Base-by-base conservation (phyloP, 1,140 invertebrate species). In the Forficula auricularia region DNA sequence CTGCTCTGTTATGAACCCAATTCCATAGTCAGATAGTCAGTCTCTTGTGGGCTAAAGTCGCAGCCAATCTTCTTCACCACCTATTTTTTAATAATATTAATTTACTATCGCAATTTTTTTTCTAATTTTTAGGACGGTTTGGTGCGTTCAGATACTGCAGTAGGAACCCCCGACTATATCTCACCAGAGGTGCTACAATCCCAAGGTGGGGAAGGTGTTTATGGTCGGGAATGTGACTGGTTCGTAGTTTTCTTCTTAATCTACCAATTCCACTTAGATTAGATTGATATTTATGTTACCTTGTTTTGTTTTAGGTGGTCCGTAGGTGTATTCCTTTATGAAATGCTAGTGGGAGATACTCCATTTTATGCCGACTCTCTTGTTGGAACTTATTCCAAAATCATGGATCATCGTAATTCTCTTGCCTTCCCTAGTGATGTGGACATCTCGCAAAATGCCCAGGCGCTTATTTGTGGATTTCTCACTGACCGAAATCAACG, bases 111-210 rank as follows among this genome's bases (percentile, higher is more conserved):
- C n/a, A n/a, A n/a, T n/a, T n/a, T n/a, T n/a, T n/a, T n/a, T n/a
- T n/a, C n/a, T n/a, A n/a, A n/a, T 40, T 50, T 55, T 38, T 47
- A 83, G 66, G 88, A 96, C 66, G 92, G 92, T 0, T 67, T 97
- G 49, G 91, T 98, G 12, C 72, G 85, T 46, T 95, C 89, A 16
- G 92, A 95, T 57, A 96, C 92, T 48, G 95, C 96, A 18, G 94
- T 98, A 3, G 96, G 96, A 20, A 99, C 96, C 14, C 96, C 96
- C 14, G 92, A 97, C 65, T 99, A 99, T 56, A 98, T 99, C 52
- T 95, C 91, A 32, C 96, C 96, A 0, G 96, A 99, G 66, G 92
- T 98, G 10, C 67, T 98, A 40, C 85, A 94, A 58, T 96, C 91
- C 4, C 92, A 98, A 63, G 90, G 91, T 55, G 84, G 86, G n/a